These are phyloP conservation scores for Etheostoma cragini DNA, from an alignment of 2,113 vertebrate genomes.

Conservation along the genomic window DNA sequence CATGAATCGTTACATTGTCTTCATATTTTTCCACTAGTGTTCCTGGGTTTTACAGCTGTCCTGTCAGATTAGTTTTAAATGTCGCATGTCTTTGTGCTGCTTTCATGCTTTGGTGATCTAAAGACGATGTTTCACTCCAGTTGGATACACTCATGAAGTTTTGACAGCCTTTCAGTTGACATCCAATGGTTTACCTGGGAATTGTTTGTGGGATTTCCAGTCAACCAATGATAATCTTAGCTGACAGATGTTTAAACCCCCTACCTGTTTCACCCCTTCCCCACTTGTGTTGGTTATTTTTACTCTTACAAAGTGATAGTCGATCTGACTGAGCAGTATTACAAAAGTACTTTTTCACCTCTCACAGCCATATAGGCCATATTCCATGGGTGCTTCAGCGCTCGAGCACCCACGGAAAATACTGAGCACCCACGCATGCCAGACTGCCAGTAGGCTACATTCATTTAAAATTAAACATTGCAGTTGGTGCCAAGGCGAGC, in stretches of 20 bases:
- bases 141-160: neutral
- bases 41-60: neutral
- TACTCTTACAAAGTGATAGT: neutral
- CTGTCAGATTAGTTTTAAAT: neutral
- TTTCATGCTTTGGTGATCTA: neutral
- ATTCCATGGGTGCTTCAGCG: no score
- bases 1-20: neutral
- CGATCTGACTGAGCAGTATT: neutral
- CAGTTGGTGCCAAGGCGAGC: no score
- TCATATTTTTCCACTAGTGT: neutral
- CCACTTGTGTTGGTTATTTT: neutral
- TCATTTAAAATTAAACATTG: no score
- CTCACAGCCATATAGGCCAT: neutral
- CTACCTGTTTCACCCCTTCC: neutral
- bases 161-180: neutral
- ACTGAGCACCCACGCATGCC: no score
- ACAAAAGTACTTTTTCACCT: neutral
- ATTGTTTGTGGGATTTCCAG: neutral
- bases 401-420: no score
- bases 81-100: neutral
- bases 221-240: neutral
- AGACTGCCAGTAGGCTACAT: no score
- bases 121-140: neutral
- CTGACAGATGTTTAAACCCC: neutral
- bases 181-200: neutral